Base-by-base conservation (phyloP, 2,113 vertebrate species). In the Hydropotes inermis region DNA sequence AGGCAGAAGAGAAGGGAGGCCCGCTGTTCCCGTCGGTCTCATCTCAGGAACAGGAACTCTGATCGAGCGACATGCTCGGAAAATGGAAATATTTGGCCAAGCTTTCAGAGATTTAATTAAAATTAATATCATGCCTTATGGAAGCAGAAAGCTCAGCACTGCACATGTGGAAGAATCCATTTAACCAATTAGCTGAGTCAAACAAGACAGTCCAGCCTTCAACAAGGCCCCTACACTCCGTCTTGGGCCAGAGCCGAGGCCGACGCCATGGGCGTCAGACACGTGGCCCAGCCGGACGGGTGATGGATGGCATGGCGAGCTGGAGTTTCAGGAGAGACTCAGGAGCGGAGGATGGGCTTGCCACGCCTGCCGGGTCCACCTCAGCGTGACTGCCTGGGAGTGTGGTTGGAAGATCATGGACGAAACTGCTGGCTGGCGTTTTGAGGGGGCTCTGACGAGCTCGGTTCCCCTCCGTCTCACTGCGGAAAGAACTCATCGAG, bases 101-200 rank as follows among this genome's bases (percentile, higher is more conserved):
- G 87, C 95, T 98, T 98, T 97, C 96, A 96, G 98, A 98, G 98
- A 96, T 98, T 99, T 99, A 99, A 99, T 99, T 99, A 99, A 98
- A 99, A 99, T 99, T 98, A 99, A 99, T 98, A 98, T 98, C 98
- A 98, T 93, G 98, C 94, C 98, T 99, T 99, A 99, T 98, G 93
- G 84, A 96, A 98, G 97, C 97, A 3, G 96, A 99, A 99, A 98
- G 98, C 96, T 97, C 98, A 98, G 97, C 60, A 87, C 98, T 89
- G 97, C 91, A 96, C 97, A 86, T 97, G 98, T 98, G 98, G 98
- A 98, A 92, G 98, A 98, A 99, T 99, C 98, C 98, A 98, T 98
- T 99, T 98, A 98, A 98, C 97, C 99, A 99, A 99, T 99, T 99
- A 99, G 97, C 97, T 87, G 96, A 98, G 98, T 98, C 98, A 98